Evolutionary conservation across 2,113 vertebrate genomes (phyloP).

Genomic region (Mesitornis unicolor): DNA sequence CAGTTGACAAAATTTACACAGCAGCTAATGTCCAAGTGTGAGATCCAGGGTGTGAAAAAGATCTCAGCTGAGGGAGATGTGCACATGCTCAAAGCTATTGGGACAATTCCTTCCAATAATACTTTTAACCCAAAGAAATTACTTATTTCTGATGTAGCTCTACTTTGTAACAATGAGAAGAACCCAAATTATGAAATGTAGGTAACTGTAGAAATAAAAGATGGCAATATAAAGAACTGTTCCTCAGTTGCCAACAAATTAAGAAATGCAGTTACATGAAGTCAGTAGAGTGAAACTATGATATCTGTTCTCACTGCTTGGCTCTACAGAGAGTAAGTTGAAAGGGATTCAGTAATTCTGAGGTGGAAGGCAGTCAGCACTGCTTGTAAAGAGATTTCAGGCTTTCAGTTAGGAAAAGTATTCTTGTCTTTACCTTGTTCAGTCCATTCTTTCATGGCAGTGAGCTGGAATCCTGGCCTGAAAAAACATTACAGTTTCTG

Average conservation of each 20-base stretch:
- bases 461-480: background rate
- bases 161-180: background rate
- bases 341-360: background rate
- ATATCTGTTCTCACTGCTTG: background rate
- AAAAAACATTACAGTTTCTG: background rate
- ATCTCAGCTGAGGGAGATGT: background rate
- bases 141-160: background rate
- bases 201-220: background rate
- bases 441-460: background rate
- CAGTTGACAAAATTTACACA: conserved; percentile 46
- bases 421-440: background rate
- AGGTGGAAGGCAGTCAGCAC: background rate
- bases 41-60: background rate
- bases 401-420: background rate
- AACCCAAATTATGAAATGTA: background rate
- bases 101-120: background rate
- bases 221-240: background rate
- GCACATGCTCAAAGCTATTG: background rate
- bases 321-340: background rate
- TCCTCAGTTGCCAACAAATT: background rate
- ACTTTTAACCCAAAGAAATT: background rate
- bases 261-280: background rate
- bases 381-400: background rate
- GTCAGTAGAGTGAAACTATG: background rate
- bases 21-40: background rate